A percentile compares a stretch with the other conserved stretches of the same genome.
These are phyloP conservation scores for Pholis gunnellus DNA, from an alignment of 2,113 vertebrate genomes.

Conservation along the genomic window DNA sequence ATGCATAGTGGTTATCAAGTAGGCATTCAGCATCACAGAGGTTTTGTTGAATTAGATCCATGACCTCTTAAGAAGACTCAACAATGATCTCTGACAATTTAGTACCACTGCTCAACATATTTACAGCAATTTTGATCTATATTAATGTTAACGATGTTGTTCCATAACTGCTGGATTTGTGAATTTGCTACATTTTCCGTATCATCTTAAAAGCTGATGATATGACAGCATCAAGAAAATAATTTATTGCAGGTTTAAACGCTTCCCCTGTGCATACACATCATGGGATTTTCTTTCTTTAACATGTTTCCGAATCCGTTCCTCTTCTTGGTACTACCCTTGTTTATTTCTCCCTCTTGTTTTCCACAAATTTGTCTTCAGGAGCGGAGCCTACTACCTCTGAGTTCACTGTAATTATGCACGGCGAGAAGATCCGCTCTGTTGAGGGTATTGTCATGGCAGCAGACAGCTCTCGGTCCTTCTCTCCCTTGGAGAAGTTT, in stretches of 20 bases:
- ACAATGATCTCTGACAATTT: background rate
- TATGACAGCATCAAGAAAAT: too few relatives aligned
- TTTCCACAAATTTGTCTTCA: slow-evolving; percentile 60
- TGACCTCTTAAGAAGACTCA: slow-evolving; percentile 6
- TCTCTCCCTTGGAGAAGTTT: slow-evolving; percentile 97
- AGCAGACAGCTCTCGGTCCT: slow-evolving; percentile 95
- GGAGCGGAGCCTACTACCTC: slow-evolving; percentile 99
- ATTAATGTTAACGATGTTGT: too few relatives aligned
- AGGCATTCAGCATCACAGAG: background rate
- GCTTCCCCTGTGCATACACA: background rate
- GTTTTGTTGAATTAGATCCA: background rate
- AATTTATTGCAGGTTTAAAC: background rate
- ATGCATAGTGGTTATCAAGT: background rate
- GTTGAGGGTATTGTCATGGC: slow-evolving; percentile 99
- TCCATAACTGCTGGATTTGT: too few relatives aligned
- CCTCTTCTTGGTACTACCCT: background rate
- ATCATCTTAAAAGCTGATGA: too few relatives aligned
- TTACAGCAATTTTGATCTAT: too few relatives aligned
- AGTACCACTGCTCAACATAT: background rate
- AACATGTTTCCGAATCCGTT: background rate
- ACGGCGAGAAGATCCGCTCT: slow-evolving; percentile 95
- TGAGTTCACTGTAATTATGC: slow-evolving; percentile 98
- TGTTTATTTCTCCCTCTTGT: slow-evolving; percentile 15
- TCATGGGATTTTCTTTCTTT: background rate
- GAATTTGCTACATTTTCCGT: too few relatives aligned